Base-by-base conservation (phyloP, 2,888 invertebrate genomes). In the Euplexia lucipara region DNA sequence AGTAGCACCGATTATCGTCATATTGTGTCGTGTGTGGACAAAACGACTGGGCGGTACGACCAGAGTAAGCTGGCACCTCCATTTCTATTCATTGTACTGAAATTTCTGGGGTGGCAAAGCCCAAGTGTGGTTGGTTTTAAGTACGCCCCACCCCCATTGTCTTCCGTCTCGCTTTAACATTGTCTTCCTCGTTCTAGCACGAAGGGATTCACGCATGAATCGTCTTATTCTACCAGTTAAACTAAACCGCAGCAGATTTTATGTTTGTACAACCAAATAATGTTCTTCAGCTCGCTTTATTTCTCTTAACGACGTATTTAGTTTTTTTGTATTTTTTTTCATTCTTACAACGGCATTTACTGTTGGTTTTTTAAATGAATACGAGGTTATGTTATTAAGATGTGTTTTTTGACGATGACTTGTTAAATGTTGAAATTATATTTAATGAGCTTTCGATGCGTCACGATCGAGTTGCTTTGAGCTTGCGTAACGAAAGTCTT, bases 1-100 rank as follows among this genome's bases (percentile, higher is more conserved):
- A 83, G 81, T 86, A 90, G 87, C 88, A 85, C 86, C 92, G 84
- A 94, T 94, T 93, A 93, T 91, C 86, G 72, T 85, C 92, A 93
- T 93, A 93, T 91, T 87, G 87, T 86, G 81, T 72, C 88, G 88
- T 90, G 81, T 91, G 90, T 92, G 93, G 86, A 81, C 86, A 84
- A 85, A 88, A 86, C 87, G 86, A 83, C 83, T 88, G 94, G 94
- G 94, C 94, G 94, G 86, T 41, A 16, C 70, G 52, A 10, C 84
- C 78, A 75, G 20, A 59, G 39, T 67, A 79, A 37, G 9, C 10
- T 39, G 83, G 69, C 44, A 70, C 57, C 12, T 54, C 62, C 62
- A 54, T 47, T 76, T 69, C 34, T 44, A 73, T 60, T 57, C 14
- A 34, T 56, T 58, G 12, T 26, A 30, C 22, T 26, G 9, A 56